A percentile compares a stretch with the other conserved stretches of the same genome.
Evolutionary conservation across 2,797 vertebrate genomes (phyloP).

Genomic region (Lagocephalus sceleratus): DNA sequence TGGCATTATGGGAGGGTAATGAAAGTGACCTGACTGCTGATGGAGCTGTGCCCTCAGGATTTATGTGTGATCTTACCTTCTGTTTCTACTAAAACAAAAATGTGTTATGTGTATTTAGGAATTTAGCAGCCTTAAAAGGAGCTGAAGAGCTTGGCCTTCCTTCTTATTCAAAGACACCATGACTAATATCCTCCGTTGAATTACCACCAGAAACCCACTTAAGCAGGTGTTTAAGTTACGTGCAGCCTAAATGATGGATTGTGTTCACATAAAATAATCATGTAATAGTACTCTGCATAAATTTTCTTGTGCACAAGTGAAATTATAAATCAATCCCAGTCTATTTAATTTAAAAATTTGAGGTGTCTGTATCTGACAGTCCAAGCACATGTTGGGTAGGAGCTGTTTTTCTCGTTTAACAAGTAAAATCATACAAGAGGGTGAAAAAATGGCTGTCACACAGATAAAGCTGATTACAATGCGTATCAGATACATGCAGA

Average conservation of each 20-base stretch:
- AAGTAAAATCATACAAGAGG: slow-evolving; percentile 39
- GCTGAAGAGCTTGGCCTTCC: slow-evolving; percentile 30
- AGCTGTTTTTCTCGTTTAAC: slow-evolving; percentile 50
- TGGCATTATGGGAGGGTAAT: slow-evolving; percentile 46
- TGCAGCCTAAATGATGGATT: slow-evolving; percentile 16
- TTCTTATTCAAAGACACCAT: slow-evolving; percentile 38
- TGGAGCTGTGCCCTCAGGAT: slow-evolving; percentile 30
- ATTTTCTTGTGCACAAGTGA: neutral
- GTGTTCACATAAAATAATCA: slow-evolving; percentile 12
- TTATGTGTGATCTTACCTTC: slow-evolving; percentile 42
- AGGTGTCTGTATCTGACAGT: slow-evolving; percentile 29
- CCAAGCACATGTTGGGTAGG: slow-evolving; percentile 14
- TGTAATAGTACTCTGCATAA: too few relatives aligned
- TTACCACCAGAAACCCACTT: slow-evolving; percentile 41
- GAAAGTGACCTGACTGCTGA: slow-evolving; percentile 39
- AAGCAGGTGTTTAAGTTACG: slow-evolving; percentile 51
- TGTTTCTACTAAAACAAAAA: slow-evolving; percentile 47
- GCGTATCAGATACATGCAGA: slow-evolving; percentile 67
- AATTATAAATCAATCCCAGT: neutral
- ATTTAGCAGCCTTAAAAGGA: slow-evolving; percentile 36
- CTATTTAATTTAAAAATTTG: slow-evolving; percentile 17
- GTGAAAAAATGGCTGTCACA: slow-evolving; percentile 42
- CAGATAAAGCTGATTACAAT: slow-evolving; percentile 70
- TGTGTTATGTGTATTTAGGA: slow-evolving; percentile 31
- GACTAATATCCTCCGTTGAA: slow-evolving; percentile 52